Evolutionary conservation across 2,113 vertebrate genomes (phyloP).

Genomic region (Manacus vitellinus): DNA sequence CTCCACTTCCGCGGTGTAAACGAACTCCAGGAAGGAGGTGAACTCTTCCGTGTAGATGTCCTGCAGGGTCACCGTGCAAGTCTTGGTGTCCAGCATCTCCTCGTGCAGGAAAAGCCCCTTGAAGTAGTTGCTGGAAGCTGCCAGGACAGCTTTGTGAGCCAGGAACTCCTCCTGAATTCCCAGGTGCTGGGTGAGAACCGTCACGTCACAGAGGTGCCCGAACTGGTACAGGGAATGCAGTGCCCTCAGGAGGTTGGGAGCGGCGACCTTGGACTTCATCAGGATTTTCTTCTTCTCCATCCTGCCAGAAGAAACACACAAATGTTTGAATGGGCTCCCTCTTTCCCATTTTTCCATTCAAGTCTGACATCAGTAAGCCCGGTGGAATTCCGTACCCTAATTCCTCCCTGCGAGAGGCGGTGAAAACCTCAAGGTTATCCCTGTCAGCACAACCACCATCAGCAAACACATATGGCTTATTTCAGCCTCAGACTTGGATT

Average conservation of each 20-base stretch:
- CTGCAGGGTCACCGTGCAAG: slow-evolving; percentile 54
- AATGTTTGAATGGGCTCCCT: background rate
- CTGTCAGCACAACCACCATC: background rate
- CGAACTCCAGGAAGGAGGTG: slow-evolving; percentile 68
- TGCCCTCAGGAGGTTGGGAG: slow-evolving; percentile 64
- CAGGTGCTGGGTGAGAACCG: slow-evolving; percentile 43
- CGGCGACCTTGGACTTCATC: slow-evolving; percentile 67
- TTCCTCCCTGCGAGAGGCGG: background rate
- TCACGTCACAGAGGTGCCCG: slow-evolving; percentile 63
- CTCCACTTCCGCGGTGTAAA: slow-evolving; percentile 70
- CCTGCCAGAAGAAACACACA: slow-evolving; percentile 10
- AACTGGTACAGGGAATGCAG: slow-evolving; percentile 59
- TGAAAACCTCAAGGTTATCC: background rate
- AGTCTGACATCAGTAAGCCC: background rate
- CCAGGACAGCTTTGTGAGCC: slow-evolving; percentile 70
- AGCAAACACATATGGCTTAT: background rate
- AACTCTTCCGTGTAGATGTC: slow-evolving; percentile 69
- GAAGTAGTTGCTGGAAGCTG: slow-evolving; percentile 76
- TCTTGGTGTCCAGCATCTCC: slow-evolving; percentile 40
- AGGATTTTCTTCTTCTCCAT: slow-evolving; percentile 71
- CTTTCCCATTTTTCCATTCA: background rate
- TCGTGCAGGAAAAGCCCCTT: slow-evolving; percentile 64
- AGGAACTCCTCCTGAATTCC: slow-evolving; percentile 67
- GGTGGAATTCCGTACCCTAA: background rate
- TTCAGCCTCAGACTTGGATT: background rate